Percentiles rank a stretch among this genome's conserved stretches.
These are phyloP conservation scores for Apotomis turbidana DNA, from an alignment of 2,888 invertebrate genomes.

Conservation along the genomic window DNA sequence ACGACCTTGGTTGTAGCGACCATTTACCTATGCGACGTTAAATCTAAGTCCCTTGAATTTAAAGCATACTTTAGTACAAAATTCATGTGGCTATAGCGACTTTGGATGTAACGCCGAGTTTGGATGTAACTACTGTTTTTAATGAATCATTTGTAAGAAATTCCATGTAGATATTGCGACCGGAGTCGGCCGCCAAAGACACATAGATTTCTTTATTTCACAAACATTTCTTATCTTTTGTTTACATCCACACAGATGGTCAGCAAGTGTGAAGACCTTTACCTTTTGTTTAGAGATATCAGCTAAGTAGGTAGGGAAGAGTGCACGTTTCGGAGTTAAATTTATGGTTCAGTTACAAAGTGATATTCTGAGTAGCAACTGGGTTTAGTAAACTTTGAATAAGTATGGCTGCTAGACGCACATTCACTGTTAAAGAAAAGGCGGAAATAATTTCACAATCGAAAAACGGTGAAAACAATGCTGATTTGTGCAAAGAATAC, in stretches of 20 bases:
- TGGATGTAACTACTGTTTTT: conserved; percentile 29
- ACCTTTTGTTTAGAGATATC: background rate
- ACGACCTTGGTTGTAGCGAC: conserved; percentile 41
- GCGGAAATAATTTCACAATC: conserved; percentile 30
- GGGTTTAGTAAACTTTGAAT: background rate
- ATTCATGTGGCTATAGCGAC: too few species aligned
- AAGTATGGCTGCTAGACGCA: conserved; percentile 25
- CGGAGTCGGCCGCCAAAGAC: conserved; percentile 28
- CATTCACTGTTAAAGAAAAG: conserved; percentile 35
- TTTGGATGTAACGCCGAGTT: conserved; percentile 19
- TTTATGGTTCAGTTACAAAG: conserved; percentile 4
- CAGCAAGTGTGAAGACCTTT: conserved; percentile 5
- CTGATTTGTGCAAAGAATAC: conserved; percentile 21
- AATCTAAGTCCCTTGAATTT: conserved; percentile 38
- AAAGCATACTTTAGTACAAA: conserved; percentile 25
- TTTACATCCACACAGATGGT: conserved; percentile 21
- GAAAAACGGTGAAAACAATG: too few species aligned
- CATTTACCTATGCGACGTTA: conserved; percentile 38
- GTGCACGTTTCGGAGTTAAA: background rate
- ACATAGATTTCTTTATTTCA: conserved; percentile 5
- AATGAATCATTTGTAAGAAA: conserved; percentile 29
- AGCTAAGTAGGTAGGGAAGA: background rate
- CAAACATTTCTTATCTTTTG: conserved; percentile 5
- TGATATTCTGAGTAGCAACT: background rate
- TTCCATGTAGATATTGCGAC: conserved; percentile 31